A percentile compares a stretch with the other conserved stretches of the same genome.
Conservation (phyloP, 2,888 invertebrate species). For the Epinotia brunnichana region DNA sequence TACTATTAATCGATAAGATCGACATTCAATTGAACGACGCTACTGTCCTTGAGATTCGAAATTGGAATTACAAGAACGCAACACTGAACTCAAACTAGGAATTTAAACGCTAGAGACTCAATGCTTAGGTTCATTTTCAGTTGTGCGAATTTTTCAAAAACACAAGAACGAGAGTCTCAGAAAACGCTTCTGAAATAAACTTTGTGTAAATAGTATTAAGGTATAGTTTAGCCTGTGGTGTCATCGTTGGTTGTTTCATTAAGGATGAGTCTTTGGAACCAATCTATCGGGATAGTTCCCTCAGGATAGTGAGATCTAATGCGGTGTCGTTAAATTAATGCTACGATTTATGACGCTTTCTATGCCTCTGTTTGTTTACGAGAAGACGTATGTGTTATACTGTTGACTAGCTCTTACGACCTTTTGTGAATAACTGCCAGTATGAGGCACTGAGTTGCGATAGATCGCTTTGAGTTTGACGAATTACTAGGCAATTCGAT, state of each 20-base stretch:
- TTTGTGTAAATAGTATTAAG: constrained; percentile 28
- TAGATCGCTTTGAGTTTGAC: constrained; percentile 65
- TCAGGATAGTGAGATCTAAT: constrained; percentile 79
- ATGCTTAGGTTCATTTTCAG: constrained; percentile 52
- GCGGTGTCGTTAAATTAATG: constrained; percentile 83
- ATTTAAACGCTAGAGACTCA: constrained; percentile 6
- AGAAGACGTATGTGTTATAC: background rate
- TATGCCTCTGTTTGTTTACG: background rate
- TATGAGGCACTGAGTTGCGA: constrained; percentile 47
- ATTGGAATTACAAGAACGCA: constrained; percentile 20
- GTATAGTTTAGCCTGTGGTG: constrained; percentile 31
- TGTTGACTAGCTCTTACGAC: background rate
- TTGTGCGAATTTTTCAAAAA: constrained; percentile 47
- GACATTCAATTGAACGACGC: constrained; percentile 48
- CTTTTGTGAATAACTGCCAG: background rate
- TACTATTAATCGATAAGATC: constrained; percentile 64
- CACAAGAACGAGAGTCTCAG: background rate
- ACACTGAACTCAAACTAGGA: background rate
- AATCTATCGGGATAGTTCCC: constrained; percentile 86
- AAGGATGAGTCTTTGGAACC: constrained; percentile 67
- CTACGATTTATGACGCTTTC: constrained; percentile 81
- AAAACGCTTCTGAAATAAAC: constrained; percentile 32
- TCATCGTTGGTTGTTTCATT: constrained; percentile 43
- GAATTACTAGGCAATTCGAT: constrained; percentile 51
- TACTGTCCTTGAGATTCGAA: constrained; percentile 45